Conservation (phyloP, 1,140 invertebrate genomes). For the Xylocopa sonorina region DNA sequence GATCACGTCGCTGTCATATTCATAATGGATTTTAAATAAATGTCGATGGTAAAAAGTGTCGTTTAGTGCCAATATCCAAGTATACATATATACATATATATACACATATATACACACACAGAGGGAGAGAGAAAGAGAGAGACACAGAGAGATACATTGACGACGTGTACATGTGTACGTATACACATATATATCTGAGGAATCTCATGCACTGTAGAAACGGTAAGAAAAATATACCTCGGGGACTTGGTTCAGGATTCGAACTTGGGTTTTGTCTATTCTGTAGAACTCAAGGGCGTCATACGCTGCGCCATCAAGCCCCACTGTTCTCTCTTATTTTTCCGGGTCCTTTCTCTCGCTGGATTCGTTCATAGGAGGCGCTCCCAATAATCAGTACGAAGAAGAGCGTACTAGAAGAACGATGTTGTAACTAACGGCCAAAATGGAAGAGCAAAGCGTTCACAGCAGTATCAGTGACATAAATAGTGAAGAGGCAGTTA, state of each 20-base stretch:
- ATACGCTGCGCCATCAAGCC: constrained; percentile 5
- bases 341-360: constrained; percentile 31
- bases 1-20: constrained; percentile 28
- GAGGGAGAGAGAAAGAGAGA: too few species aligned
- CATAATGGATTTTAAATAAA: constrained; percentile 68
- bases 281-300: background rate
- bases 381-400: constrained; percentile 45
- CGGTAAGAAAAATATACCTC: constrained; percentile 27
- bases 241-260: constrained; percentile 15
- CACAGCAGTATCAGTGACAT: constrained; percentile 81
- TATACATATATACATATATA: constrained; percentile 6
- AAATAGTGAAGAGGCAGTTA: constrained; percentile 80
- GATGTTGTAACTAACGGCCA: constrained; percentile 79
- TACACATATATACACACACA: too few species aligned
- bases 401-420: constrained; percentile 56
- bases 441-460: constrained; percentile 81
- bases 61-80: constrained; percentile 37
- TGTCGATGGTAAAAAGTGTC: constrained; percentile 39
- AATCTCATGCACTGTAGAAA: constrained; percentile 15
- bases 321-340: constrained; percentile 35
- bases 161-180: background rate
- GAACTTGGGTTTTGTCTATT: constrained; percentile 13
- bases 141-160: too few species aligned
- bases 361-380: constrained; percentile 48
- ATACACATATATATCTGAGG: background rate